Conservation (phyloP, 2,888 invertebrate genomes). For the Sinotaia quadrata region DNA sequence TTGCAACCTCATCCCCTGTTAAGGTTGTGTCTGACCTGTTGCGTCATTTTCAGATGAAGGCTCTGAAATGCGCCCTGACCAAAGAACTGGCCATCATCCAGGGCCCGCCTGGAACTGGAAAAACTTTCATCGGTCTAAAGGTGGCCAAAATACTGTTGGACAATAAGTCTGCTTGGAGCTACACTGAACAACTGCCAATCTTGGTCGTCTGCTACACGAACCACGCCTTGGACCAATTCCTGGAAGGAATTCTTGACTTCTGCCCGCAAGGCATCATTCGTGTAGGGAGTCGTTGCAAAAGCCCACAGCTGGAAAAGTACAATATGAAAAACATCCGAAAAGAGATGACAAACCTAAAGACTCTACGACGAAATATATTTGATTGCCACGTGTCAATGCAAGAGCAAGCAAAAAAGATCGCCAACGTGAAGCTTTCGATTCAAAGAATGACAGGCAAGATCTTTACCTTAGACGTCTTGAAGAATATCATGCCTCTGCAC, state of each 20-base stretch:
- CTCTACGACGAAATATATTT: no score
- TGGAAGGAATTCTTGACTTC: constrained; percentile 61
- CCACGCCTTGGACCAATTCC: constrained; percentile 70
- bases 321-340: constrained; percentile 34
- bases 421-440: no score
- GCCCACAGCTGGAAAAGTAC: constrained; percentile 44
- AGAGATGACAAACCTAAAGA: not conserved
- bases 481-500: no score
- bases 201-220: constrained; percentile 69
- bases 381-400: no score
- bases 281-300: constrained; percentile 61
- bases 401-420: no score
- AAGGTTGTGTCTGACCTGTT: no score
- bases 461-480: no score
- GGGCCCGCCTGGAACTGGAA: constrained; percentile 89
- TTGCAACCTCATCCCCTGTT: no score
- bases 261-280: constrained; percentile 52
- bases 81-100: constrained; percentile 69
- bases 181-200: constrained; percentile 47
- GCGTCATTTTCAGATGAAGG: no score
- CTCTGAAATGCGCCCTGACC: no score
- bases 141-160: constrained; percentile 76
- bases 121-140: constrained; percentile 85
- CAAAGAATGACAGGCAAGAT: no score
- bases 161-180: constrained; percentile 74